These are phyloP conservation scores for Tachuris rubrigastra DNA, from an alignment of 2,113 vertebrate genomes.

Conservation along the genomic window DNA sequence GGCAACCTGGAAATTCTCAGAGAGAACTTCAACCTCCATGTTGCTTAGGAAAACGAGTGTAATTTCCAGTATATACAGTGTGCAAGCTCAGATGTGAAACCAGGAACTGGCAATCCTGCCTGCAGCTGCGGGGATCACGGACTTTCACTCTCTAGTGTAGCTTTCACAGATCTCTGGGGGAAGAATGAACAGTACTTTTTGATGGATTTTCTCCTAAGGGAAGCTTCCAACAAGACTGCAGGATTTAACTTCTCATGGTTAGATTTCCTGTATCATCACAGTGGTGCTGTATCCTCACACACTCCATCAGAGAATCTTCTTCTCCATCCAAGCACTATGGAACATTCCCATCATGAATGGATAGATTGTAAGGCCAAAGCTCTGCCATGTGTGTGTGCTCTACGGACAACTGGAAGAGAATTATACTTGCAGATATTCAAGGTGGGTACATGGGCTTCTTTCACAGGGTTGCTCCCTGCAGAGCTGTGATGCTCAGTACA, in stretches of 20 bases:
- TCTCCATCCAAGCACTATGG: not conserved
- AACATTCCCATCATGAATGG: not conserved
- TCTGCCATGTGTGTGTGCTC: not conserved
- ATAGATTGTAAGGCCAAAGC: not conserved
- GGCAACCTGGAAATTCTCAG: not conserved
- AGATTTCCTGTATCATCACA: not conserved
- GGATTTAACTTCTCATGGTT: not conserved
- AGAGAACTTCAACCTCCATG: not conserved
- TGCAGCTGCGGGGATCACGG: not conserved
- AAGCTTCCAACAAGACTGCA: not conserved
- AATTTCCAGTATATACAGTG: not conserved
- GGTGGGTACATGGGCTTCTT: not conserved
- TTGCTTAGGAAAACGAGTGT: not conserved
- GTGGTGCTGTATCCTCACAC: not conserved
- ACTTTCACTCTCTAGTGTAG: not conserved
- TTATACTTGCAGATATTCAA: not conserved
- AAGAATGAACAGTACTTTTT: not conserved
- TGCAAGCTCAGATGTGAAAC: not conserved
- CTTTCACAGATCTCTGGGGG: not conserved
- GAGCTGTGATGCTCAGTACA: not conserved
- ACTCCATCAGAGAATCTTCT: not conserved
- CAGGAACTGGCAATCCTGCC: not conserved
- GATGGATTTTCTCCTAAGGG: not conserved
- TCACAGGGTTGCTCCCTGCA: not conserved
- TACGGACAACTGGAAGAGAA: not conserved